phyloP scores from a whole-genome alignment of 2,797 vertebrate genomes.

The Coracias cyanogaster region DNA sequence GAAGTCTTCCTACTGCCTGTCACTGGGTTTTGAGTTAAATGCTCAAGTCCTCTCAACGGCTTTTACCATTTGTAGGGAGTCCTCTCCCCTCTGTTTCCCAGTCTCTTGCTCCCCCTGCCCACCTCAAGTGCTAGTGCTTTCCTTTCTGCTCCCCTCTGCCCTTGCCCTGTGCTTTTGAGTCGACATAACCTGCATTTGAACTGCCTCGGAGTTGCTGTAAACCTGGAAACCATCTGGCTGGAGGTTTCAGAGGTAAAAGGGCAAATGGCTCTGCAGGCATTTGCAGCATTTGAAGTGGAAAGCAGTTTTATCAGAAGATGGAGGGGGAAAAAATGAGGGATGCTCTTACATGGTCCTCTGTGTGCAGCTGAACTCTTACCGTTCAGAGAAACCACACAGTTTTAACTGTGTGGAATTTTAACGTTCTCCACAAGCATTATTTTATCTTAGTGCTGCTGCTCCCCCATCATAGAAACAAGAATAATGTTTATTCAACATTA shows the following conservation, averaged over 20 bases:
- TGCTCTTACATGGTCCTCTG: fast-evolving
- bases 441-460: not conserved
- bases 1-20: not conserved
- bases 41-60: not conserved
- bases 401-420: too few relatives aligned
- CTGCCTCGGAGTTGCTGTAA: not conserved
- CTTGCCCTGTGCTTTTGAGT: not conserved
- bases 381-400: not conserved
- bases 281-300: not conserved
- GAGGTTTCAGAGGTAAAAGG: not conserved
- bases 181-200: not conserved
- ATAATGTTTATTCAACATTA: not conserved
- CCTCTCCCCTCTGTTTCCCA: fast-evolving
- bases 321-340: not conserved
- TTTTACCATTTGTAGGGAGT: not conserved
- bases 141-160: fast-evolving
- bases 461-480: not conserved
- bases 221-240: not conserved
- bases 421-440: not conserved
- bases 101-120: not conserved
- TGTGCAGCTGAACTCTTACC: not conserved
- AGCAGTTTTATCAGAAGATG: not conserved
- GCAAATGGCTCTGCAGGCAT: not conserved
- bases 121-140: fast-evolving
- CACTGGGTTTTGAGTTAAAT: not conserved